Conservation (phyloP, 1,140 invertebrate genomes). For the Coelopa frigida region DNA sequence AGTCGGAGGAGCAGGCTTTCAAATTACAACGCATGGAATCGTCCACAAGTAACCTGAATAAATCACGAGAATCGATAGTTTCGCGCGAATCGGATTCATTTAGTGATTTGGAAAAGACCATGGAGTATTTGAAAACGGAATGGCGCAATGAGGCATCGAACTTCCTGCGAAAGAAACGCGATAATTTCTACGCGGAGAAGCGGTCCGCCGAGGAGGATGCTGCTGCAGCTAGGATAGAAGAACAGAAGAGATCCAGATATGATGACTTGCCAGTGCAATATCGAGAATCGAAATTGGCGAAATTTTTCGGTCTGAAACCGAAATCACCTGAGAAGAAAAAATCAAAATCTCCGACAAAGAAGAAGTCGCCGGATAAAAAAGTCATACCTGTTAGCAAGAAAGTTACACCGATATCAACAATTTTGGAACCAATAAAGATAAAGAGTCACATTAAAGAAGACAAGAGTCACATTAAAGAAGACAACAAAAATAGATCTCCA, state of each 20-base stretch:
- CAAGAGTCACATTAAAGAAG: too few relatives aligned
- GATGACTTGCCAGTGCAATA: slow-evolving; percentile 15
- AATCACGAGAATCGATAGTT: slow-evolving; percentile 20
- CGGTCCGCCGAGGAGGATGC: slow-evolving; percentile 18
- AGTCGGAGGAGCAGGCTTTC: slow-evolving; percentile 26
- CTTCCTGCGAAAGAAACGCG: slow-evolving; percentile 36
- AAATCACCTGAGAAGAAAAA: slow-evolving; percentile 27
- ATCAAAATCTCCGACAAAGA: slow-evolving; percentile 26
- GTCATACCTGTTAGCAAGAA: too few relatives aligned
- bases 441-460: too few relatives aligned
- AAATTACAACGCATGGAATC: slow-evolving; percentile 40
- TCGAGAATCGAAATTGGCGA: slow-evolving; percentile 31
- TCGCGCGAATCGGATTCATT: slow-evolving; percentile 33
- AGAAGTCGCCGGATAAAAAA: slow-evolving; percentile 20
- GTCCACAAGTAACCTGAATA: slow-evolving; percentile 35
- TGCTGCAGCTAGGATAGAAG: slow-evolving; percentile 14
- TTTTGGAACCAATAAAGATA: too few relatives aligned
- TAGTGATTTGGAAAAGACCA: slow-evolving; percentile 38
- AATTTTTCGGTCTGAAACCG: slow-evolving; percentile 35
- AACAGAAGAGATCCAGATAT: slow-evolving; percentile 9
- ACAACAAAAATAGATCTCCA: too few relatives aligned
- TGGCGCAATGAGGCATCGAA: slow-evolving; percentile 41
- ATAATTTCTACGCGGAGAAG: slow-evolving; percentile 27
- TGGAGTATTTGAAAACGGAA: slow-evolving; percentile 39
- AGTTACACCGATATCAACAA: too few relatives aligned